A percentile compares a stretch with the other conserved stretches of the same genome.
These are phyloP conservation scores for Sminthurides aquaticus DNA, from an alignment of 2,888 invertebrate genomes.

Conservation along the genomic window DNA sequence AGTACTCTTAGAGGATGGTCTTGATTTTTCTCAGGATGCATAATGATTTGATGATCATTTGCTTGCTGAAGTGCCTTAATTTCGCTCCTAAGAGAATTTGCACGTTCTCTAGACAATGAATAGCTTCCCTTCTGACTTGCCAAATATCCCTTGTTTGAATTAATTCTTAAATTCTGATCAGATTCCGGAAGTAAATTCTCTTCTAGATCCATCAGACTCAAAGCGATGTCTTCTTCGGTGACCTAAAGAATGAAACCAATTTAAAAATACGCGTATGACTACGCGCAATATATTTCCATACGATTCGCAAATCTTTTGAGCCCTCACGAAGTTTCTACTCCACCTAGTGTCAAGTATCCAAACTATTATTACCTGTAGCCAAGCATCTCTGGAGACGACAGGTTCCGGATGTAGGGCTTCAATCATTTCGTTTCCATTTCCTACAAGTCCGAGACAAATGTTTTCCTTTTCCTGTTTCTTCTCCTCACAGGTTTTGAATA, in stretches of 20 bases:
- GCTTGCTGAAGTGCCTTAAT: neutral
- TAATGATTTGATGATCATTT: constrained; percentile 1
- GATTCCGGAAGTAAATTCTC: constrained; percentile 65
- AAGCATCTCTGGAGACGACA: constrained; percentile 77
- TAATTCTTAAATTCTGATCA: constrained; percentile 60
- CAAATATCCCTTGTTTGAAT: constrained; percentile 34
- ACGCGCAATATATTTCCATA: neutral
- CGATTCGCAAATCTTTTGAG: too few species aligned
- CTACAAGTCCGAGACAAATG: constrained; percentile 46
- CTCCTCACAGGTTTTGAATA: constrained; percentile 57
- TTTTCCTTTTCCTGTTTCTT: constrained; percentile 45
- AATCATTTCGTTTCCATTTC: constrained; percentile 68
- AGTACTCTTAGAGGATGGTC: constrained; percentile 81
- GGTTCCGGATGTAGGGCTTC: constrained; percentile 72
- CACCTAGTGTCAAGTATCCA: too few species aligned
- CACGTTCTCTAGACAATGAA: constrained; percentile 36
- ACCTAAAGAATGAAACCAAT: constrained; percentile 44
- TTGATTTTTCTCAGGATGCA: constrained; percentile 38
- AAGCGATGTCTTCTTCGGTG: constrained; percentile 85
- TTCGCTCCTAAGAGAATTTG: constrained; percentile 17
- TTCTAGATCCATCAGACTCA: constrained; percentile 56
- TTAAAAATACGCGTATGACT: neutral
- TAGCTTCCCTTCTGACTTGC: constrained; percentile 21
- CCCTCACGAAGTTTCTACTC: too few species aligned
- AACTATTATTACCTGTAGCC: constrained; percentile 76